A percentile compares a stretch with the other conserved stretches of the same genome.
Conservation (phyloP, 1,140 invertebrate genomes). For the Micrasema minimum region DNA sequence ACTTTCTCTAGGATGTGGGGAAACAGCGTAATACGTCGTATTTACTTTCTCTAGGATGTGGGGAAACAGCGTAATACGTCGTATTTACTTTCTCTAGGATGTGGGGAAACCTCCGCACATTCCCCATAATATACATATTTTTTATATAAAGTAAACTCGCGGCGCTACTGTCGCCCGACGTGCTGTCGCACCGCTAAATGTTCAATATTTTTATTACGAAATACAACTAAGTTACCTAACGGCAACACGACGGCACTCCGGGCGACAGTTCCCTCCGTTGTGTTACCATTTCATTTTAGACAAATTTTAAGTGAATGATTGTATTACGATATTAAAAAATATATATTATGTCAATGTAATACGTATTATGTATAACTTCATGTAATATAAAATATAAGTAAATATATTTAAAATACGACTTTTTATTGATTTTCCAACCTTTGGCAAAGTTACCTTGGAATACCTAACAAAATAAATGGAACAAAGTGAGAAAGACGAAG, state of each 20-base stretch:
- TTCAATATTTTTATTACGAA: slow-evolving; percentile 23
- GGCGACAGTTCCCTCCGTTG: neutral
- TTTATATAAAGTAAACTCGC: slow-evolving; percentile 18
- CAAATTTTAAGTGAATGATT: slow-evolving; percentile 48
- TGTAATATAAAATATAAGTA: slow-evolving; percentile 53
- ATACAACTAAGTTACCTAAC: neutral
- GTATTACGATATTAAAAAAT: slow-evolving; percentile 46
- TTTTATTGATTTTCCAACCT: no score
- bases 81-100: slow-evolving; percentile 8
- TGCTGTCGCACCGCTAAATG: neutral
- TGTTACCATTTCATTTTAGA: slow-evolving; percentile 25
- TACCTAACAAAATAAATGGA: no score
- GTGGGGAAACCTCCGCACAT: slow-evolving; percentile 1
- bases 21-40: no score
- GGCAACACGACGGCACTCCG: neutral
- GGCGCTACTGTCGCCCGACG: neutral
- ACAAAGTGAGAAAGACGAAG: no score
- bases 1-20: neutral
- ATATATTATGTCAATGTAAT: slow-evolving; percentile 53
- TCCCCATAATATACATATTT: slow-evolving; percentile 19
- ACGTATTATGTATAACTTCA: slow-evolving; percentile 54
- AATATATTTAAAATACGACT: slow-evolving; percentile 37
- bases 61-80: no score
- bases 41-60: slow-evolving; percentile 9
- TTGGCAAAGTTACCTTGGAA: no score